These are phyloP conservation scores for Drosophila glabriapex DNA, from an alignment of 2,888 invertebrate species.

Conservation along the genomic window DNA sequence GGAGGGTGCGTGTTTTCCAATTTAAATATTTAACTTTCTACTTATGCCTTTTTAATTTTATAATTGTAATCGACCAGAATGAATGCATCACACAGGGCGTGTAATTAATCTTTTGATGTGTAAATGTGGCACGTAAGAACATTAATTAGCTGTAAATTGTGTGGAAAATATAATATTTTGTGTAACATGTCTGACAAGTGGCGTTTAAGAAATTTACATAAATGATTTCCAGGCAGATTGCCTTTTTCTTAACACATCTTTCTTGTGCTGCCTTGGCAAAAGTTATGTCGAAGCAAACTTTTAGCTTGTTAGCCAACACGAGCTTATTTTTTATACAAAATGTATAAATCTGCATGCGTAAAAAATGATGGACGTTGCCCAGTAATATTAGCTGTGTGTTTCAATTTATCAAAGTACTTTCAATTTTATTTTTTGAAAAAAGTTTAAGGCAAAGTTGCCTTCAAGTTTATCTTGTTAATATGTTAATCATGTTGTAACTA, in stretches of 20 bases:
- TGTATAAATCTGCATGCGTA: slow-evolving; percentile 54
- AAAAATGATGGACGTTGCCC: slow-evolving; percentile 27
- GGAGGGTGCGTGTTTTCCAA: slow-evolving; percentile 34
- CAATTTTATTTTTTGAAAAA: neutral
- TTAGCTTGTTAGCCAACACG: slow-evolving; percentile 43
- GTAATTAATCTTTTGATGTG: slow-evolving; percentile 57
- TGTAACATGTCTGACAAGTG: slow-evolving; percentile 27
- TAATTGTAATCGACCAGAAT: slow-evolving; percentile 4
- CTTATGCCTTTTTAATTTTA: slow-evolving; percentile 40
- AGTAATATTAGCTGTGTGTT: slow-evolving; percentile 22
- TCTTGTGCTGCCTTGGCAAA: slow-evolving; percentile 30
- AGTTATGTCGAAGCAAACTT: slow-evolving; percentile 44
- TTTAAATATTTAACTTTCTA: slow-evolving; percentile 43
- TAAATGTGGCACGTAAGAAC: slow-evolving; percentile 35
- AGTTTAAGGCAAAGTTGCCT: slow-evolving; percentile 19
- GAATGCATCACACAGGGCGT: slow-evolving; percentile 17
- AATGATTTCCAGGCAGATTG: slow-evolving; percentile 42
- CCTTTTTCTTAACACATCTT: slow-evolving; percentile 33
- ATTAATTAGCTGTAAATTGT: slow-evolving; percentile 52
- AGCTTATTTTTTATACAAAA: slow-evolving; percentile 50
- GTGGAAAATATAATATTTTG: slow-evolving; percentile 32
- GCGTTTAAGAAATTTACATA: slow-evolving; percentile 60
- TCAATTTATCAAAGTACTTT: slow-evolving; percentile 38
- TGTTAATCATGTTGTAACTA: slow-evolving; percentile 45
- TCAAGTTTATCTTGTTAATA: slow-evolving; percentile 41